phyloP scores from a whole-genome alignment of 2,113 vertebrate genomes.

The Tachycineta bicolor region DNA sequence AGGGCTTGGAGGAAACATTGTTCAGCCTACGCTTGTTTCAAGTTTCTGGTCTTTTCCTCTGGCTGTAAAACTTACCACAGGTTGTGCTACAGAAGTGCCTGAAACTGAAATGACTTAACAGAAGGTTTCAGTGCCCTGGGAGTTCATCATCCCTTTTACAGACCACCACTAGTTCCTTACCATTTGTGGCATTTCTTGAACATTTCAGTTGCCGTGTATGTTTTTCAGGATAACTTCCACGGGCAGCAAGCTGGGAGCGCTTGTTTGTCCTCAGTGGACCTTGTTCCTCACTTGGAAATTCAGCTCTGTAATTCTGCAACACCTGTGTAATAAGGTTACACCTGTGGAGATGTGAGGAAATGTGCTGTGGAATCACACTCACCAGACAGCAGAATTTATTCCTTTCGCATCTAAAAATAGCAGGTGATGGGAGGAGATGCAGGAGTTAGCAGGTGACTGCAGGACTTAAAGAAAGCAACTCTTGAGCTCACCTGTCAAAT shows the following conservation, averaged over 20 bases:
- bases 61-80: background rate
- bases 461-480: background rate
- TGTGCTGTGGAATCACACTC: background rate
- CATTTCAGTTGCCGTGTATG: background rate
- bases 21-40: background rate
- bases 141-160: background rate
- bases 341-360: conserved; percentile 42
- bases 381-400: conserved; percentile 22
- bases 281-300: background rate
- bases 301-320: background rate
- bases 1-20: background rate
- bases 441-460: background rate
- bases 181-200: background rate
- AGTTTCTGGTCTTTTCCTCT: background rate
- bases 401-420: conserved; percentile 35
- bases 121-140: background rate
- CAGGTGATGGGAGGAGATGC: background rate
- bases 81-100: background rate
- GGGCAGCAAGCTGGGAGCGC: background rate
- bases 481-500: background rate
- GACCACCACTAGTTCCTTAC: background rate
- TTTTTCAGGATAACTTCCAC: background rate
- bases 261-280: background rate
- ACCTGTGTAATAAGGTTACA: conserved; percentile 48
- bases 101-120: background rate